Evolutionary conservation across 2,888 invertebrate genomes (phyloP).

Genomic region (Xestia rhomboidea): DNA sequence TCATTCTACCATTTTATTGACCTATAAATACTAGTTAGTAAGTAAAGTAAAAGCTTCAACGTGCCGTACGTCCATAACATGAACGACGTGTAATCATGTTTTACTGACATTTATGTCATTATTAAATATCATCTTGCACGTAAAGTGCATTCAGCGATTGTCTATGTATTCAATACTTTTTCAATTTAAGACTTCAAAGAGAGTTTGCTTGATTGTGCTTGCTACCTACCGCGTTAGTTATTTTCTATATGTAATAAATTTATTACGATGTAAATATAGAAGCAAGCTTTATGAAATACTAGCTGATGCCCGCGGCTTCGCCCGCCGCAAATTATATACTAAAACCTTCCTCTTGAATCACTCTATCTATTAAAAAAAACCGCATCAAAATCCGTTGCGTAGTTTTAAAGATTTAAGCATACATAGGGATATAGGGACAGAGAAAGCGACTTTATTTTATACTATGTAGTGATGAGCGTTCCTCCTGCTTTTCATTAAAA

Average conservation of each 20-base stretch:
- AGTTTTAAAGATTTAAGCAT: too few species aligned
- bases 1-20: background rate
- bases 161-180: background rate
- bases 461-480: too few species aligned
- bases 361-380: too few species aligned
- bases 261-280: background rate
- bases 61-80: slow-evolving; percentile 9
- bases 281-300: background rate
- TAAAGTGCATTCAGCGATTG: slow-evolving; percentile 2
- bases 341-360: too few species aligned
- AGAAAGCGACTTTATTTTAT: too few species aligned
- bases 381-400: too few species aligned
- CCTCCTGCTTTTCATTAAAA: background rate
- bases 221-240: background rate
- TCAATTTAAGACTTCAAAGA: slow-evolving; percentile 6
- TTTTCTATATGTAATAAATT: background rate
- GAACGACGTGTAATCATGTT: slow-evolving; percentile 1
- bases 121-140: slow-evolving; percentile 18
- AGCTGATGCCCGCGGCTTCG: too few species aligned
- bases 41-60: background rate
- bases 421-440: too few species aligned
- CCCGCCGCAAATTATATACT: too few species aligned
- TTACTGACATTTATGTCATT: slow-evolving; percentile 16
- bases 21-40: background rate
- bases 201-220: background rate